These are phyloP conservation scores for Drosophila stalkeri DNA, from an alignment of 2,888 invertebrate genomes.

Conservation along the genomic window DNA sequence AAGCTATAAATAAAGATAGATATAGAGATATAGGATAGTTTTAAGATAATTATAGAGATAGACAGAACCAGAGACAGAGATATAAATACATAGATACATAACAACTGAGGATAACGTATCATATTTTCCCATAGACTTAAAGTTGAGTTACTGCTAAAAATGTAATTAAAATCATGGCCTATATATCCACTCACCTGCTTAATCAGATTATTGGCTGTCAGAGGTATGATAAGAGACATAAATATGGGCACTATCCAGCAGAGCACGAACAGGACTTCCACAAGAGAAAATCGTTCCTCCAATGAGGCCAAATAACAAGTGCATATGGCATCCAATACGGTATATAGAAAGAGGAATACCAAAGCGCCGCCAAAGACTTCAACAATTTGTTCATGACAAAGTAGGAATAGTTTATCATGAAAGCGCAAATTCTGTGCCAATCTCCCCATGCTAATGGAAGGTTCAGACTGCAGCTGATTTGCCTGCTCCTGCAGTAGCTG, in stretches of 20 bases:
- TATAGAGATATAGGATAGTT: background rate
- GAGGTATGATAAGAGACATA: constrained; percentile 44
- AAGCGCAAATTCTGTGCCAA: constrained; percentile 11
- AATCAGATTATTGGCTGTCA: constrained; percentile 35
- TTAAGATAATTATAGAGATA: background rate
- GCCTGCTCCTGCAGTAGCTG: constrained; percentile 19
- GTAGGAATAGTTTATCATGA: constrained; percentile 44
- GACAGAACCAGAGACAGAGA: background rate
- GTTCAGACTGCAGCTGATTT: background rate
- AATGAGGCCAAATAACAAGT: constrained; percentile 19
- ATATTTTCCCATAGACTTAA: no score
- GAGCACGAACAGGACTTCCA: constrained; percentile 14
- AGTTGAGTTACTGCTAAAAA: no score
- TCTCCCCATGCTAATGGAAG: background rate
- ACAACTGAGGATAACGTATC: background rate
- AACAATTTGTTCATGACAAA: constrained; percentile 37
- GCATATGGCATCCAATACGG: constrained; percentile 34
- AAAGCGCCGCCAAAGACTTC: constrained; percentile 38
- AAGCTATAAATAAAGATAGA: background rate
- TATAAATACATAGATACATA: background rate
- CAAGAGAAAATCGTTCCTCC: background rate
- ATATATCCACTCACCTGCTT: constrained; percentile 9
- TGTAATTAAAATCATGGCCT: background rate
- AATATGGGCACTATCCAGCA: constrained; percentile 41
- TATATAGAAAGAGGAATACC: constrained; percentile 36